Conservation (phyloP, 2,888 invertebrate genomes). For the Xestia rhomboidea region DNA sequence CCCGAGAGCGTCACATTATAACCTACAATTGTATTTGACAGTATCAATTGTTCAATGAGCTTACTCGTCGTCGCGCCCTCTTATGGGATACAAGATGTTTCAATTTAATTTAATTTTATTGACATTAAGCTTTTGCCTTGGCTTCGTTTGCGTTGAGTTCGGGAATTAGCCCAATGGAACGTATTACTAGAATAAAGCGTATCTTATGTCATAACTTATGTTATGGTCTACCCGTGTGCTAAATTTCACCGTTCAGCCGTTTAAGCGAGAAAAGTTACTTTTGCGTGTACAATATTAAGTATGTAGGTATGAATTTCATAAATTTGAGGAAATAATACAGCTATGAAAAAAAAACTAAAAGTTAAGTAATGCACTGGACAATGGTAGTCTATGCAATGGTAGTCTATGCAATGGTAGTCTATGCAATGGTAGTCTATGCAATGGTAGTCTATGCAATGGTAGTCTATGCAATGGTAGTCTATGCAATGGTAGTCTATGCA, state of each 20-base stretch:
- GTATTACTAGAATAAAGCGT: neutral
- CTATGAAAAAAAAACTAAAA: no score
- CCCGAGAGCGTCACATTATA: slow-evolving; percentile 26
- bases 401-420: no score
- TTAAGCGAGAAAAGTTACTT: neutral
- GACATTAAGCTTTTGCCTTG: neutral
- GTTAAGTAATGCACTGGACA: no score
- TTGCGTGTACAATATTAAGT: neutral
- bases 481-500: no score
- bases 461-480: no score
- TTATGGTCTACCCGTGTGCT: neutral
- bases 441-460: no score
- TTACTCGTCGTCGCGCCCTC: slow-evolving; percentile 19
- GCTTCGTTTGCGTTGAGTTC: neutral
- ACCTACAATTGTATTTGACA: slow-evolving; percentile 66
- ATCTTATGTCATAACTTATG: neutral
- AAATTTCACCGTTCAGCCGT: neutral
- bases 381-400: no score
- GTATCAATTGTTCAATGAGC: slow-evolving; percentile 53
- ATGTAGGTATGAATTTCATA: no score
- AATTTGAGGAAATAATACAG: no score
- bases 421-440: no score
- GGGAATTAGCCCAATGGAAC: neutral
- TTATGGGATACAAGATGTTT: slow-evolving; percentile 26
- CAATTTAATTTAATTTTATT: neutral